Evolutionary conservation across 2,113 vertebrate species (phyloP).

Genomic region (Misgurnus mizolepis): DNA sequence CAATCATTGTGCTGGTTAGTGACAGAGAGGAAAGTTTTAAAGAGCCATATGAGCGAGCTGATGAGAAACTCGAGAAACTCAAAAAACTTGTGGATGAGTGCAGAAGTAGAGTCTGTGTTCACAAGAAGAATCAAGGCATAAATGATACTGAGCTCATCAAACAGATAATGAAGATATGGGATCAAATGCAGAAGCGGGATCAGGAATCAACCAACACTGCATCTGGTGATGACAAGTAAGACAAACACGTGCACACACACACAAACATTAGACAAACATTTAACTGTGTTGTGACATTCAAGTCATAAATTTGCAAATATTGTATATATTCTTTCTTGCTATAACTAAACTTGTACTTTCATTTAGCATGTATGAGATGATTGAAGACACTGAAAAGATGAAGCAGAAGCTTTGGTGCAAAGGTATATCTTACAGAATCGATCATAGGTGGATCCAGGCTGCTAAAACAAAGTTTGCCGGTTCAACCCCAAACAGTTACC

Average conservation of each 20-base stretch:
- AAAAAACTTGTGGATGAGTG: not conserved
- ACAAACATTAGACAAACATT: not conserved
- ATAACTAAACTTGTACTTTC: not conserved
- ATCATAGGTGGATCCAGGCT: no score
- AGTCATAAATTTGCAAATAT: no score
- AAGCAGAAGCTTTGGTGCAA: no score
- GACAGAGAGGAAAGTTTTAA: not conserved
- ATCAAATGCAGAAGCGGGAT: not conserved
- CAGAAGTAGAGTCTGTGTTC: not conserved
- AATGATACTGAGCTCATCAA: not conserved
- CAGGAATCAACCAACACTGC: not conserved
- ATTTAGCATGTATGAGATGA: not conserved
- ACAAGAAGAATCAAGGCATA: not conserved
- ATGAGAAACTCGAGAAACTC: not conserved
- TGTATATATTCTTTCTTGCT: no score
- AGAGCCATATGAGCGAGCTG: not conserved
- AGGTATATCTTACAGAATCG: no score
- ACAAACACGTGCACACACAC: no score
- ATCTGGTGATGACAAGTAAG: not conserved
- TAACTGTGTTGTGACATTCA: not conserved
- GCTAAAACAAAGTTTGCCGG: no score
- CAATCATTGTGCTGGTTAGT: not conserved
- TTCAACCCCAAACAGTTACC: no score
- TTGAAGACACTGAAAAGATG: not conserved
- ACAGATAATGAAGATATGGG: not conserved